Conservation (phyloP, 2,113 vertebrate genomes). For the Eulacestoma nigropectus region DNA sequence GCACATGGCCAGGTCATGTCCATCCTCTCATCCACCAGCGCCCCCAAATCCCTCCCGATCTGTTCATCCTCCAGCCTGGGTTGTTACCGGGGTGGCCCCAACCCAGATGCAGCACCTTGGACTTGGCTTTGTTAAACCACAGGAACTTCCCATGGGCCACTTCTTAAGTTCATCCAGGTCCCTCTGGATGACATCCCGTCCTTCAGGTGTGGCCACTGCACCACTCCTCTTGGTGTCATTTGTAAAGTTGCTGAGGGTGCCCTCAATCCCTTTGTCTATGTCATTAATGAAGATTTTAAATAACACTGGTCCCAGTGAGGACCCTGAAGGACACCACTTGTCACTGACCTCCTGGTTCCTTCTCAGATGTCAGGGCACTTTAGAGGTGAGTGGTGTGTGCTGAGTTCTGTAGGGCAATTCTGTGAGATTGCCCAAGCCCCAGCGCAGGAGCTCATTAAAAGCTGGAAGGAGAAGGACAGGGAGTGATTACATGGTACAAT, state of each 20-base stretch:
- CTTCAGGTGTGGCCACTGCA: not conserved
- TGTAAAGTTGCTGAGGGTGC: not conserved
- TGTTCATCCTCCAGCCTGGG: not conserved
- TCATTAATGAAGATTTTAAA: not conserved
- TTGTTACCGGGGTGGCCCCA: not conserved
- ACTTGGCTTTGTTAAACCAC: not conserved
- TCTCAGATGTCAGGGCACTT: not conserved
- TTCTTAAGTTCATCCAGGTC: not conserved
- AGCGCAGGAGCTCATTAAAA: not conserved
- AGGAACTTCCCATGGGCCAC: not conserved
- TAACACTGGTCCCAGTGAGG: not conserved
- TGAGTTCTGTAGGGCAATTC: not conserved
- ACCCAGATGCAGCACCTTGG: not conserved
- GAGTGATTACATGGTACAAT: not conserved
- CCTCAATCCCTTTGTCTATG: not conserved
- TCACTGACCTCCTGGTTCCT: not conserved
- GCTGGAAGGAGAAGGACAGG: not conserved
- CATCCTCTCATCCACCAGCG: not conserved
- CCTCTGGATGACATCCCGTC: not conserved
- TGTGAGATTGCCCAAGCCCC: not conserved
- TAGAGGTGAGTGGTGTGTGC: fast-evolving
- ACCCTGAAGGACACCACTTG: not conserved
- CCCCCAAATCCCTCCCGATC: not conserved
- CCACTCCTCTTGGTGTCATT: not conserved
- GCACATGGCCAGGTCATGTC: not conserved